Conservation (phyloP, 2,888 invertebrate genomes). For the Acleris cristana region DNA sequence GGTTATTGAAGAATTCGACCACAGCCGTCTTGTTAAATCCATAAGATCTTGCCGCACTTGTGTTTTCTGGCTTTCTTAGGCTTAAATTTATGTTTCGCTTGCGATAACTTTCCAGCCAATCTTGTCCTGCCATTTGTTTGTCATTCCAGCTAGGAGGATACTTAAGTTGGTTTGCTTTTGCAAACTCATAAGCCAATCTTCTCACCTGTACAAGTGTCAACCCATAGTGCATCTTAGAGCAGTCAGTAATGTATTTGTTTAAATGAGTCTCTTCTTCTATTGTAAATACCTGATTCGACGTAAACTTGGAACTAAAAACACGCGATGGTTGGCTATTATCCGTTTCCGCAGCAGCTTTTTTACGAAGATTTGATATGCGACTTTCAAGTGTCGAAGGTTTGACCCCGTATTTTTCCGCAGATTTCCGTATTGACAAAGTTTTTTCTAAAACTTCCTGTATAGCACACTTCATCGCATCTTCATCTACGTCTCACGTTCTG, state of each 20-base stretch:
- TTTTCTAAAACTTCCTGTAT: slow-evolving; percentile 32
- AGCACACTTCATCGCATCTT: slow-evolving; percentile 34
- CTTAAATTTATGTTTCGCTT: neutral
- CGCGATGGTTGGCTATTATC: slow-evolving; percentile 2
- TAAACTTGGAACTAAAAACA: slow-evolving; percentile 32
- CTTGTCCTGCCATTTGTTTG: neutral
- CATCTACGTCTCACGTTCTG: slow-evolving; percentile 32
- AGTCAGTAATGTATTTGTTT: slow-evolving; percentile 33
- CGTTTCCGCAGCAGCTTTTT: slow-evolving; percentile 2
- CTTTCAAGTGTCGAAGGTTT: slow-evolving; percentile 33
- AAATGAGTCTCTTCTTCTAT: slow-evolving; percentile 30
- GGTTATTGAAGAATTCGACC: neutral
- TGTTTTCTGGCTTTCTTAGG: neutral
- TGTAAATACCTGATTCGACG: slow-evolving; percentile 35
- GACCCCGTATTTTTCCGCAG: slow-evolving; percentile 35
- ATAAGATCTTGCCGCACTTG: neutral
- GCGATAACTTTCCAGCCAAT: neutral
- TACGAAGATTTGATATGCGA: slow-evolving; percentile 26
- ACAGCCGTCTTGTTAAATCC: neutral
- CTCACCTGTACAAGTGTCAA: neutral
- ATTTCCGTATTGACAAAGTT: slow-evolving; percentile 29
- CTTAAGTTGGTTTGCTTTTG: neutral
- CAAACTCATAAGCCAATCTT: neutral
- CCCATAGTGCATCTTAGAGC: slow-evolving; percentile 12
- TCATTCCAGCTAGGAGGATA: neutral